Percentiles rank a stretch among this genome's conserved stretches.
These are phyloP conservation scores for Austrofundulus limnaeus DNA, from an alignment of 2,113 vertebrate species.

Conservation along the genomic window DNA sequence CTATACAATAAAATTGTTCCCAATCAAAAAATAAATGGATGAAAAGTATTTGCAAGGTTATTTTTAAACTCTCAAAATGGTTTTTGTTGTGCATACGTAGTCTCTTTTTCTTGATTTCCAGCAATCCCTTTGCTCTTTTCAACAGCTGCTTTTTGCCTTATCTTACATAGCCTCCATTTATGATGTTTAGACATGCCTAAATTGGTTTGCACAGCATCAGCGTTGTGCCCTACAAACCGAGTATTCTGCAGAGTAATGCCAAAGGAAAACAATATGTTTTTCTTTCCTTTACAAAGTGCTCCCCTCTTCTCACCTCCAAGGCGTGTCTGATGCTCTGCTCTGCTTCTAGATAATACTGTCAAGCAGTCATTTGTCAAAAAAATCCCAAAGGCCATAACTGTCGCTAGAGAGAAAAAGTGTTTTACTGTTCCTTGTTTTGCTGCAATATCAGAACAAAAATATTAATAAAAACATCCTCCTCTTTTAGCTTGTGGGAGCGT, in stretches of 20 bases:
- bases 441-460: constrained; percentile 69
- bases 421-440: constrained; percentile 65
- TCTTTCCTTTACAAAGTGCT: constrained; percentile 72
- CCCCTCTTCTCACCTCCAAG: constrained; percentile 61
- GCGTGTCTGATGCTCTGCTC: constrained; percentile 57
- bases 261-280: constrained; percentile 83
- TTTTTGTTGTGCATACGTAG: constrained; percentile 97
- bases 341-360: constrained; percentile 66
- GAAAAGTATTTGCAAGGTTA: constrained; percentile 91
- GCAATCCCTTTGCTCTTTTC: constrained; percentile 75
- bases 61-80: constrained; percentile 79
- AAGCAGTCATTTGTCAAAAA: constrained; percentile 69
- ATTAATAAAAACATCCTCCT: constrained; percentile 61
- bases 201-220: constrained; percentile 73
- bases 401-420: constrained; percentile 63
- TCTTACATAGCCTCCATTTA: constrained; percentile 72
- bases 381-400: constrained; percentile 68
- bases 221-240: constrained; percentile 62
- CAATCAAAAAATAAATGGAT: constrained; percentile 85
- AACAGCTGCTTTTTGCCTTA: constrained; percentile 67
- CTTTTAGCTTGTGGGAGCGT: constrained; percentile 48
- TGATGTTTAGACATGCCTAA: constrained; percentile 88
- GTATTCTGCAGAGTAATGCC: constrained; percentile 78
- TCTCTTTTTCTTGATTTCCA: constrained; percentile 77
- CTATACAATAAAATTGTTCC: constrained; percentile 95